Base-by-base conservation (phyloP, 2,797 vertebrate genomes). In the Neoniphon sammara region DNA sequence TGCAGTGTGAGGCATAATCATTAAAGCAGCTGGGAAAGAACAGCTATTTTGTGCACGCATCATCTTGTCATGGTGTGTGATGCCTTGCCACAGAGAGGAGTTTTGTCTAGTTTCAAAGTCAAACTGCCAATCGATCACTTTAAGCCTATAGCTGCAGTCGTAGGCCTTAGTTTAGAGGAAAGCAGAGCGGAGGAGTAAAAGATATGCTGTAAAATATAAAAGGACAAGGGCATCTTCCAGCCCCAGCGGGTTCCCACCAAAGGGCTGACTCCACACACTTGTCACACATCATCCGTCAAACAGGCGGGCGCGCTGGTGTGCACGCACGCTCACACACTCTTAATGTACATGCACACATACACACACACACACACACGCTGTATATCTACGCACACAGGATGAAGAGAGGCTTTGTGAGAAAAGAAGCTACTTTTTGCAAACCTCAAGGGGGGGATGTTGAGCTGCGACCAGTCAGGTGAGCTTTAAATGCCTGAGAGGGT, bases 231-330 rank as follows among this genome's bases (percentile, higher is more conserved):
- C 86, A 87, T 88, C 81, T 83, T 87, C 78, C 58, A 83, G 82
- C 86, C 90, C 86, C 85, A 81, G 77, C 31, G 78, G 88, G 86
- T 85, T 77, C 82, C 81, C 88, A 86, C 86, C 89, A 89, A 93
- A 92, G 89, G 90, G 90, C 91, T 91, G 90, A 91, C 88, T 91
- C 87, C 86, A 89, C 88, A 90, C 81, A 88, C 87, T 89, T 91
- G 89, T 91, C 88, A 90, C 84, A 90, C 80, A 87, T 87, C 88
- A 93, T 92, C 88, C 71, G 78, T 92, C 92, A 91, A 86, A 85
- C 75, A 79, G 80, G 70, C 30, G n/a, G 54, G 76, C 72, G 77
- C 2, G 30, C 47, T 30, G 49, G 56, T 62, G 76, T 39, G 70
- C 53, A 52, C 0, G 25, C 59, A 57, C 27, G 9, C 70, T 2